Percentiles rank a stretch among this genome's conserved stretches.
phyloP scores from a whole-genome alignment of 2,888 invertebrate species.

The Pristionchus japonicus region DNA sequence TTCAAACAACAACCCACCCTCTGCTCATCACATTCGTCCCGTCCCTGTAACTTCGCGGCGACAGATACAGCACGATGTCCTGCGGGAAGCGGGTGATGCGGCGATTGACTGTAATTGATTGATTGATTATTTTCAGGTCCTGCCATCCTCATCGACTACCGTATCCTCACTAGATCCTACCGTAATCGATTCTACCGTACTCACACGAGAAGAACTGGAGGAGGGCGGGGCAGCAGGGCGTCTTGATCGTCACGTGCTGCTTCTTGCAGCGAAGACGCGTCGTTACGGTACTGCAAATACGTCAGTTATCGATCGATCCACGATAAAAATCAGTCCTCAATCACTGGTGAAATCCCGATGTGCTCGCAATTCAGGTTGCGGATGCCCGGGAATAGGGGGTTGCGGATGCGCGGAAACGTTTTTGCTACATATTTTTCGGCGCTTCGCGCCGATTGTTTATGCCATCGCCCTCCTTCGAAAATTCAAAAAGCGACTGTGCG shows the following conservation, averaged over 20 bases:
- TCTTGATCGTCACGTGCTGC: constrained; percentile 58
- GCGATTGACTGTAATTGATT: constrained; percentile 3
- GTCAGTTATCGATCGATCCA: background rate
- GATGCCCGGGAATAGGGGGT: too few species aligned
- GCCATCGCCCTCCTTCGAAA: too few species aligned
- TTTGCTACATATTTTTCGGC: too few species aligned
- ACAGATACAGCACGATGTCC: constrained; percentile 7
- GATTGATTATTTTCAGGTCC: background rate
- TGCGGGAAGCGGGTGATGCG: background rate
- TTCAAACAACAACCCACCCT: background rate
- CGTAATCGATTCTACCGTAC: constrained; percentile 43
- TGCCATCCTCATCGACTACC: background rate
- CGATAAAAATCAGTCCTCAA: too few species aligned
- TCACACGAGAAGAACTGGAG: constrained; percentile 63
- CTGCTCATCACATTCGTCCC: constrained; percentile 24
- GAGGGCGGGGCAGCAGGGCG: constrained; percentile 64
- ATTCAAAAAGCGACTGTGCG: too few species aligned
- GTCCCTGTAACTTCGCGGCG: background rate
- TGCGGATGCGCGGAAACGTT: too few species aligned
- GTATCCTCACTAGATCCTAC: background rate
- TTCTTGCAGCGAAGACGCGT: constrained; percentile 52
- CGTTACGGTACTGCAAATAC: constrained; percentile 19
- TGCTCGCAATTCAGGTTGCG: too few species aligned
- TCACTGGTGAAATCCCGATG: too few species aligned
- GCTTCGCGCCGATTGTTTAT: too few species aligned